These are phyloP conservation scores for Colletes collaris DNA, from an alignment of 2,888 invertebrate genomes.

Conservation along the genomic window DNA sequence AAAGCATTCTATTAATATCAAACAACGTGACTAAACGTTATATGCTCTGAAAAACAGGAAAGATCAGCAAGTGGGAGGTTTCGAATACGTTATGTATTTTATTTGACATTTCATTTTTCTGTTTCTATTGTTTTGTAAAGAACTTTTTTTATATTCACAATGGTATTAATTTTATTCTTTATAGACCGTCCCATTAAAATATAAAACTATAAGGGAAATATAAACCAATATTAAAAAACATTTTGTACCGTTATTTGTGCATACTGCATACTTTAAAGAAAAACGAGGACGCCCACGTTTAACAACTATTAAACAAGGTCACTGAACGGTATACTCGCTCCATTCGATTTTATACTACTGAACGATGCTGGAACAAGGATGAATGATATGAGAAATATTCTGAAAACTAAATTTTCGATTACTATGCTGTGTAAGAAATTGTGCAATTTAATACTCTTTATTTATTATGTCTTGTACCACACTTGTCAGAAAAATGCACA, in stretches of 20 bases:
- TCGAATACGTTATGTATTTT: conserved; percentile 30
- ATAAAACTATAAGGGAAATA: conserved; percentile 8
- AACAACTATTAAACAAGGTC: conserved; percentile 64
- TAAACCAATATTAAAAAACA: conserved; percentile 27
- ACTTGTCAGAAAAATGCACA: too few relatives aligned
- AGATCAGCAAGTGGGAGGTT: conserved; percentile 45
- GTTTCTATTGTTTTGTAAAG: too few relatives aligned
- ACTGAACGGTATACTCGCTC: conserved; percentile 58
- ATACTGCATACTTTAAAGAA: conserved; percentile 44
- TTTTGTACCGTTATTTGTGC: conserved; percentile 50
- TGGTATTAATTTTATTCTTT: too few relatives aligned
- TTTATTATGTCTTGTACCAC: too few relatives aligned
- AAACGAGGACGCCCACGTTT: conserved; percentile 53
- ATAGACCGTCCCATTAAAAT: too few relatives aligned
- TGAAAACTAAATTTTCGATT: conserved; percentile 8
- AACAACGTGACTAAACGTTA: conserved; percentile 22
- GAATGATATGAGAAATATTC: conserved; percentile 8
- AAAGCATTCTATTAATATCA: conserved; percentile 33
- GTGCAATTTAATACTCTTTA: too few relatives aligned
- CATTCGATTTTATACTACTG: conserved; percentile 54
- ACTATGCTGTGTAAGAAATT: neutral
- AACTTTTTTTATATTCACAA: too few relatives aligned
- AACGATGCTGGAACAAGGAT: conserved; percentile 12
- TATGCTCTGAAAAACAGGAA: conserved; percentile 21
- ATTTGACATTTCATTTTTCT: too few relatives aligned